Conservation (phyloP, 2,113 vertebrate genomes). For the Athene noctua region DNA sequence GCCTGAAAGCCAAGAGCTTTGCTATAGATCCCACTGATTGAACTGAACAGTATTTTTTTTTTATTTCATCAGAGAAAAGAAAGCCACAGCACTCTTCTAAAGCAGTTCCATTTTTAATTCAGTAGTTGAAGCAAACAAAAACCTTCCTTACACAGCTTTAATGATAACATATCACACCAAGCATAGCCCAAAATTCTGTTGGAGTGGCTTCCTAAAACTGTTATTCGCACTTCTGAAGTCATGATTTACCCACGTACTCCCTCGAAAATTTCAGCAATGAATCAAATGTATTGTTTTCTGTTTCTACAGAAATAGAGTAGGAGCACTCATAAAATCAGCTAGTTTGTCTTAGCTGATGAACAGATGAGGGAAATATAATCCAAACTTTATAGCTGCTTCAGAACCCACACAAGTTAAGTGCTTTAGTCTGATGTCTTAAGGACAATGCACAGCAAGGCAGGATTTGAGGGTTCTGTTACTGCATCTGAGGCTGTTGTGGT, state of each 20-base stretch:
- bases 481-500: neutral
- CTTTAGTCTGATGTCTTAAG: neutral
- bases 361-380: neutral
- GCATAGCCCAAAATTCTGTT: neutral
- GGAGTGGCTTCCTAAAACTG: neutral
- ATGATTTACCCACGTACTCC: neutral
- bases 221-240: neutral
- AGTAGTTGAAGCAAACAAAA: neutral
- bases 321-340: neutral
- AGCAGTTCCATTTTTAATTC: neutral
- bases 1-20: neutral
- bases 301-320: neutral
- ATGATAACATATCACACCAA: neutral
- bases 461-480: neutral
- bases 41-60: neutral
- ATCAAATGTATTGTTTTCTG: neutral
- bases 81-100: neutral
- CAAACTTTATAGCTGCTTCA: neutral
- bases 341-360: neutral
- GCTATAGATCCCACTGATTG: neutral
- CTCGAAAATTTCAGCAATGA: neutral
- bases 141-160: neutral
- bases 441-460: neutral
- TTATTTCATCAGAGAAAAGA: neutral
- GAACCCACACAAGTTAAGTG: neutral